Evolutionary conservation across 2,888 invertebrate species (phyloP).

Genomic region (Trachelus troglodyta): DNA sequence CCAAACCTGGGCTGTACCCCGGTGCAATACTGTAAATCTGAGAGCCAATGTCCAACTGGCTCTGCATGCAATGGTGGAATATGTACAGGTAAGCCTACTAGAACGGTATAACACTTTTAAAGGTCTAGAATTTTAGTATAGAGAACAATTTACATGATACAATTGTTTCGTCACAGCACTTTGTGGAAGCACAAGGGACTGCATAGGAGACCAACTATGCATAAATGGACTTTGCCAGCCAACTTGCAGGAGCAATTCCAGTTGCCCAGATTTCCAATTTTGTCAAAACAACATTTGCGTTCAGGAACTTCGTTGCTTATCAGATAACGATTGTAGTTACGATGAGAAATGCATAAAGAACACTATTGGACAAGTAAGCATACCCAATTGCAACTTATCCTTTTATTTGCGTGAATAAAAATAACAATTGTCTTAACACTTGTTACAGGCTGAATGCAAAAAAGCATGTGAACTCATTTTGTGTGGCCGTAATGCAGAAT

Average conservation of each 20-base stretch:
- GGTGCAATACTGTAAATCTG: conserved; percentile 84
- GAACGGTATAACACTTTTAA: background rate
- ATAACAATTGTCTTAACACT: conserved; percentile 1
- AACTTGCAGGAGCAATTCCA: conserved; percentile 81
- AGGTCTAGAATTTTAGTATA: background rate
- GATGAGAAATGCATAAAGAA: conserved; percentile 80
- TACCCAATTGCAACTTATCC: background rate
- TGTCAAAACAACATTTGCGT: conserved; percentile 87
- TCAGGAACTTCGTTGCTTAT: conserved; percentile 81
- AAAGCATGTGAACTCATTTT: conserved; percentile 80
- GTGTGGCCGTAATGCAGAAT: conserved; percentile 87
- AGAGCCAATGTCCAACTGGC: conserved; percentile 85
- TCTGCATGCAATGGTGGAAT: conserved; percentile 86
- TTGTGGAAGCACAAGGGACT: conserved; percentile 85
- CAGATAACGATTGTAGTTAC: conserved; percentile 78
- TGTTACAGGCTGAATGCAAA: conserved; percentile 74
- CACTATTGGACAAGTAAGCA: conserved; percentile 73
- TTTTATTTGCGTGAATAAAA: background rate
- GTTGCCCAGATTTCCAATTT: conserved; percentile 87
- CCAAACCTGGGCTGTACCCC: conserved; percentile 86
- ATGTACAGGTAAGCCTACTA: conserved; percentile 72
- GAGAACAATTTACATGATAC: background rate
- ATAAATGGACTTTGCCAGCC: conserved; percentile 87
- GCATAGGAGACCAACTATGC: conserved; percentile 86
- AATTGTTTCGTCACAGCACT: conserved; percentile 69